phyloP scores from a whole-genome alignment of 1,140 invertebrate genomes.

The Helicoverpa zea region DNA sequence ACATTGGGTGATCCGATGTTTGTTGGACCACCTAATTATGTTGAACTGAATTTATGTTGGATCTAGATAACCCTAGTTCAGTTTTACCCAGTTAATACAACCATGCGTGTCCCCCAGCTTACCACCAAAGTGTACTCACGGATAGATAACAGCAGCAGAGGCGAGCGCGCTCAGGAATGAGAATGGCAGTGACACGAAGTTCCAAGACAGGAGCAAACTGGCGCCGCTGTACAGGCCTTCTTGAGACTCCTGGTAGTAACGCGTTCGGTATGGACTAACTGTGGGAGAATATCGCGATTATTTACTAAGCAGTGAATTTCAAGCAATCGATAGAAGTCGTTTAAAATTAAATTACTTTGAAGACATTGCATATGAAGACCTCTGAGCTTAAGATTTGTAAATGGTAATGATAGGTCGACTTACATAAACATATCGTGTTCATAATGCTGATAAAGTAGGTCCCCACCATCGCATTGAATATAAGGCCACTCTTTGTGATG shows the following conservation, averaged over 20 bases:
- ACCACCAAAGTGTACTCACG: conserved; percentile 88
- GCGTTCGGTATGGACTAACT: conserved; percentile 94
- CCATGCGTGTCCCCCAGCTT: too few relatives aligned
- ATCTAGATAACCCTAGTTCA: too few relatives aligned
- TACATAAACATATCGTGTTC: conserved; percentile 93
- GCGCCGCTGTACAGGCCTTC: conserved; percentile 95
- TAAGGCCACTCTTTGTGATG: conserved; percentile 92
- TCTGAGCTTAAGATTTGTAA: too few relatives aligned
- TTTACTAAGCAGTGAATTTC: background rate
- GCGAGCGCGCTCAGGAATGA: conserved; percentile 91
- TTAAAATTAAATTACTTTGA: too few relatives aligned
- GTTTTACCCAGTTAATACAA: too few relatives aligned
- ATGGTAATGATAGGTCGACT: conserved; percentile 74
- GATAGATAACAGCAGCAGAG: conserved; percentile 91
- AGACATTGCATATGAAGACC: too few relatives aligned
- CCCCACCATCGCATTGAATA: conserved; percentile 93
- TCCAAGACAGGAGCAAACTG: conserved; percentile 93
- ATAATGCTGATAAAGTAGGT: conserved; percentile 94
- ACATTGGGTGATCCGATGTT: too few relatives aligned
- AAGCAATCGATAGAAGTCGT: too few relatives aligned
- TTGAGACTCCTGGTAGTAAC: conserved; percentile 96
- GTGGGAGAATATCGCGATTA: conserved; percentile 51
- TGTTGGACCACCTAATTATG: too few relatives aligned
- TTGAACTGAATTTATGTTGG: too few relatives aligned
- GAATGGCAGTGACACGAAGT: conserved; percentile 93